phyloP scores from a whole-genome alignment of 53 echinoderm and acorn worm genomes.

The Apostichopus leukothele region DNA sequence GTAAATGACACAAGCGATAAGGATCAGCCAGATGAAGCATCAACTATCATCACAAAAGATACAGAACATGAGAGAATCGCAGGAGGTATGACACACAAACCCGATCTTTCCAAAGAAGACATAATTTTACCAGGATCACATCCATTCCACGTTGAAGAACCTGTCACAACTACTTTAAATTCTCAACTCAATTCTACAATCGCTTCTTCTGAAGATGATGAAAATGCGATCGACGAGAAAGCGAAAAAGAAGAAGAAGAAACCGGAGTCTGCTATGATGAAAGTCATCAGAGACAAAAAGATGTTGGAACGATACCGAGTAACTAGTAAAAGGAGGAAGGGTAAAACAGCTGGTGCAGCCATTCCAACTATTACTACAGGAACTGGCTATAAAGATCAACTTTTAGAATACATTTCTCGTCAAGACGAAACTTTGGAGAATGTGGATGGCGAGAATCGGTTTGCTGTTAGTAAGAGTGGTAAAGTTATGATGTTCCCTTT shows the following conservation, averaged over 20 bases:
- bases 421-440: constrained; percentile 34
- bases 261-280: constrained; percentile 14
- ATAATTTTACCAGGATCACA: neutral
- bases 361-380: neutral
- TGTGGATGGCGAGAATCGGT: constrained; percentile 4
- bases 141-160: neutral
- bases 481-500: constrained; percentile 57
- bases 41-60: no score
- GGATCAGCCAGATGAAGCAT: no score
- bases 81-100: no score
- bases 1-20: no score
- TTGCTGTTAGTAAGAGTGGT: constrained; percentile 58
- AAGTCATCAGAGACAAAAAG: constrained; percentile 38
- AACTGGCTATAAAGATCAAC: constrained; percentile 21
- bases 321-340: neutral
- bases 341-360: neutral
- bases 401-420: constrained; percentile 25
- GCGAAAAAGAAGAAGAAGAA: neutral
- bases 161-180: neutral
- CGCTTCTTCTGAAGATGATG: neutral
- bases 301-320: constrained; percentile 33
- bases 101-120: no score
- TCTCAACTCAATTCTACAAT: neutral
- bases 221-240: neutral
- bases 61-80: no score